These are phyloP conservation scores for Meiosimyza decipiens DNA, from an alignment of 2,888 invertebrate genomes.

Conservation along the genomic window DNA sequence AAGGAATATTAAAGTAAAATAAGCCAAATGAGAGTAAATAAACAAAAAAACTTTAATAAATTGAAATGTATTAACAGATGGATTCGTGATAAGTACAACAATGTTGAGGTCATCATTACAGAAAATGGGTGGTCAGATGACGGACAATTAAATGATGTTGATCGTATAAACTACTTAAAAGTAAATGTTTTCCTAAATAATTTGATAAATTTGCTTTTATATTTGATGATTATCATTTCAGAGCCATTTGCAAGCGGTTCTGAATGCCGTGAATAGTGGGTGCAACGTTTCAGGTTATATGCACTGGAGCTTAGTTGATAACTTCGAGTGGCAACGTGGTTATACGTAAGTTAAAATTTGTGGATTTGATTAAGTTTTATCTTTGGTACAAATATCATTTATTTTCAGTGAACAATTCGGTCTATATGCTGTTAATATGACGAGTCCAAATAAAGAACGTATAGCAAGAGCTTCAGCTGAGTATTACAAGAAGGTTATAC, in stretches of 20 bases:
- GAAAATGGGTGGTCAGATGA: slow-evolving; percentile 72
- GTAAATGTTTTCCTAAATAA: slow-evolving; percentile 38
- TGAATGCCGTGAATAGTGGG: slow-evolving; percentile 54
- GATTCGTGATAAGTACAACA: slow-evolving; percentile 70
- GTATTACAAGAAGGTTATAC: slow-evolving; percentile 47
- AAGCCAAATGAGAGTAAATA: not conserved
- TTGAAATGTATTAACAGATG: slow-evolving; percentile 56
- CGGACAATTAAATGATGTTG: slow-evolving; percentile 61
- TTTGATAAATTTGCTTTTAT: not conserved
- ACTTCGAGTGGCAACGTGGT: slow-evolving; percentile 59
- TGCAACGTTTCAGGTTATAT: slow-evolving; percentile 56
- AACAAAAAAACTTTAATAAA: slow-evolving; percentile 17
- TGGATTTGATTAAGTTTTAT: not conserved
- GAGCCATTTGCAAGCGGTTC: slow-evolving; percentile 54
- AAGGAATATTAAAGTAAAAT: slow-evolving; percentile 48
- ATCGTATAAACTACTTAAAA: slow-evolving; percentile 59
- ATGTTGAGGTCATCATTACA: slow-evolving; percentile 70
- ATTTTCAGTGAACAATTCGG: slow-evolving; percentile 75
- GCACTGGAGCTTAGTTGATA: slow-evolving; percentile 59
- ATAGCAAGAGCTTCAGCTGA: slow-evolving; percentile 72
- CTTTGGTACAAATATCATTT: not conserved
- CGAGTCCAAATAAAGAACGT: slow-evolving; percentile 70
- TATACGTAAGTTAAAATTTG: slow-evolving; percentile 52
- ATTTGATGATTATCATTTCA: slow-evolving; percentile 41
- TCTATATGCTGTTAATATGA: slow-evolving; percentile 75